These are phyloP conservation scores for Rhabdomys pumilio DNA, from an alignment of 2,797 vertebrate genomes.

Conservation along the genomic window DNA sequence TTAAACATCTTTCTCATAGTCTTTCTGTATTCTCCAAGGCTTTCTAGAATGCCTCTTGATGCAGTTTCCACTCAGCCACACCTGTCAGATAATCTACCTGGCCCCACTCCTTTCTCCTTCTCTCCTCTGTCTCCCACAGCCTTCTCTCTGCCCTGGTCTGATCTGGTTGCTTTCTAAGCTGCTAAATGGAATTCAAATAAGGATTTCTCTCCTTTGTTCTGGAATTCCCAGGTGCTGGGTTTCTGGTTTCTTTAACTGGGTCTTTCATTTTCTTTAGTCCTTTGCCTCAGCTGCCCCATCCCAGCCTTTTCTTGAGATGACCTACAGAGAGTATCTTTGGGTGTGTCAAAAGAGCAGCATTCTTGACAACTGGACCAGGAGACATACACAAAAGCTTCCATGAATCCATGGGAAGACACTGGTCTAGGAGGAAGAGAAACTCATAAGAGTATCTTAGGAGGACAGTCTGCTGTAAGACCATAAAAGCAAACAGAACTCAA, in stretches of 20 bases:
- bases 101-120: not conserved
- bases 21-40: not conserved
- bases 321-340: not conserved
- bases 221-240: not conserved
- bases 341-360: not conserved
- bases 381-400: not conserved
- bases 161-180: not conserved
- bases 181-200: not conserved
- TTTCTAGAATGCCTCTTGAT: not conserved
- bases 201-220: not conserved
- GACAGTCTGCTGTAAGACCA: not conserved
- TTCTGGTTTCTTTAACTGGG: not conserved
- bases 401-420: not conserved
- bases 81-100: not conserved
- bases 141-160: not conserved
- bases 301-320: not conserved
- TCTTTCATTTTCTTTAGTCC: not conserved
- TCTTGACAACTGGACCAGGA: not conserved
- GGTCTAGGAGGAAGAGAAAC: not conserved
- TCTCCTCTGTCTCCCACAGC: not conserved
- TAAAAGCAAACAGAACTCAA: not conserved
- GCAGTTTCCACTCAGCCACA: not conserved
- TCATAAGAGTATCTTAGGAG: accelerated
- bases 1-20: not conserved
- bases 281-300: not conserved